These are phyloP conservation scores for Lymantria dispar DNA, from an alignment of 2,888 invertebrate species.

Conservation along the genomic window DNA sequence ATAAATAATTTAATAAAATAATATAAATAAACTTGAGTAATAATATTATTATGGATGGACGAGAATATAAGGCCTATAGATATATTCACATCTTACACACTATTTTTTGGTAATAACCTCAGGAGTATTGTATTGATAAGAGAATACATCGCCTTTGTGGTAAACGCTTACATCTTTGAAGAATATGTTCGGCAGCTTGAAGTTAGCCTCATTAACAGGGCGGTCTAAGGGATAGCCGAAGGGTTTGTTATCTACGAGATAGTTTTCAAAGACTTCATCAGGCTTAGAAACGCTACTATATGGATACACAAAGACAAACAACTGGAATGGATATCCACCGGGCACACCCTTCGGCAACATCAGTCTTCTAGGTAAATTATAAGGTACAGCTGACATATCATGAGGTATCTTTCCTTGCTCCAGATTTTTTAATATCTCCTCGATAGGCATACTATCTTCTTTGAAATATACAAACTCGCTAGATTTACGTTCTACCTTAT, in stretches of 20 bases:
- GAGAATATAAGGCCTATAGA: too few relatives aligned
- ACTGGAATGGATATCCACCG: constrained; percentile 85
- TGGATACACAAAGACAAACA: constrained; percentile 85
- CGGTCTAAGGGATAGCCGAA: constrained; percentile 84
- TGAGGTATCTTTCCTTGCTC: constrained; percentile 76
- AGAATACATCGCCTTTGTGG: constrained; percentile 61
- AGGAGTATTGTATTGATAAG: constrained; percentile 50
- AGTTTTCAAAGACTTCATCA: constrained; percentile 43
- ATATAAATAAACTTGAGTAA: not conserved
- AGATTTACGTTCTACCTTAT: constrained; percentile 85
- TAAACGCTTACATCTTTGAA: constrained; percentile 82
- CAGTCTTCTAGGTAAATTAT: constrained; percentile 85
- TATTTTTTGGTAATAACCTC: constrained; percentile 33
- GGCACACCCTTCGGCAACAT: constrained; percentile 87
- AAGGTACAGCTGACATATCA: constrained; percentile 78
- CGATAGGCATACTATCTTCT: constrained; percentile 84
- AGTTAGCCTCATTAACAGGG: constrained; percentile 65
- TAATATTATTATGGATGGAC: too few relatives aligned
- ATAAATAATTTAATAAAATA: too few relatives aligned
- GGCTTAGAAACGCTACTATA: constrained; percentile 65
- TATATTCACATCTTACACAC: not conserved
- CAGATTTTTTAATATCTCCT: constrained; percentile 82
- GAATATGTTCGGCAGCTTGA: constrained; percentile 82
- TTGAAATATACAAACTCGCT: constrained; percentile 84
- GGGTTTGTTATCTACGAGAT: constrained; percentile 73